Evolutionary conservation across 1,140 invertebrate genomes (phyloP).

Genomic region (Drosophila rufa): DNA sequence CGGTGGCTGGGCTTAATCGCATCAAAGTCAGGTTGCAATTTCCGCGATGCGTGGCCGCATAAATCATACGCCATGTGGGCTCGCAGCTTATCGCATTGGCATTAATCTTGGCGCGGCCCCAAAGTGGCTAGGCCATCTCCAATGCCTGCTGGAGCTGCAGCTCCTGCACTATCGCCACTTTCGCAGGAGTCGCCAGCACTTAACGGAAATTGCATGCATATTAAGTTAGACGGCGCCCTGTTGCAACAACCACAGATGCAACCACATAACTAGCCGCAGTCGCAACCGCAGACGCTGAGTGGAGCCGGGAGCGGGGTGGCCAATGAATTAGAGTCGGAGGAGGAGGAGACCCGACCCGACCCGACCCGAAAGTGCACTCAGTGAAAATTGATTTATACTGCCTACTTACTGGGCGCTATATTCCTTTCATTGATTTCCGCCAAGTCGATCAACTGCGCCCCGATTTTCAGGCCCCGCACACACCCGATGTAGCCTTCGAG

Average conservation of each 20-base stretch:
- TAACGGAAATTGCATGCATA: conserved; percentile 83
- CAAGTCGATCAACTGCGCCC: conserved; percentile 91
- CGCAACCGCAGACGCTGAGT: conserved; percentile 30
- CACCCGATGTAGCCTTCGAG: conserved; percentile 93
- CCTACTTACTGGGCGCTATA: conserved; percentile 88
- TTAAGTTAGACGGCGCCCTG: conserved; percentile 60
- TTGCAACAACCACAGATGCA: conserved; percentile 37
- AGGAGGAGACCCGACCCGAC: too few relatives aligned
- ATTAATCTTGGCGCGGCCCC: conserved; percentile 74
- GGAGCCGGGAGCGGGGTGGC: conserved; percentile 6
- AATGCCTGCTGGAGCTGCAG: background rate
- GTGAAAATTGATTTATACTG: conserved; percentile 80
- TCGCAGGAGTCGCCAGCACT: conserved; percentile 54
- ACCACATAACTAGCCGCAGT: conserved; percentile 30
- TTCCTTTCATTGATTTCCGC: conserved; percentile 89
- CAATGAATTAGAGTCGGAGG: conserved; percentile 37
- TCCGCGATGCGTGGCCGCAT: conserved; percentile 72
- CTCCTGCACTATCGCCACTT: conserved; percentile 28
- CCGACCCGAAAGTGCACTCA: conserved; percentile 62
- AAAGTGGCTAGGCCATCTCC: conserved; percentile 42
- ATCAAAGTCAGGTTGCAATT: conserved; percentile 76
- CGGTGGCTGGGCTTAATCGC: conserved; percentile 48
- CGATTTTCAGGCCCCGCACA: conserved; percentile 94
- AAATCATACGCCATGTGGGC: conserved; percentile 78
- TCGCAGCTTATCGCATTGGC: conserved; percentile 74